Conservation (phyloP, 2,888 invertebrate species). For the Chloromyia formosa region DNA sequence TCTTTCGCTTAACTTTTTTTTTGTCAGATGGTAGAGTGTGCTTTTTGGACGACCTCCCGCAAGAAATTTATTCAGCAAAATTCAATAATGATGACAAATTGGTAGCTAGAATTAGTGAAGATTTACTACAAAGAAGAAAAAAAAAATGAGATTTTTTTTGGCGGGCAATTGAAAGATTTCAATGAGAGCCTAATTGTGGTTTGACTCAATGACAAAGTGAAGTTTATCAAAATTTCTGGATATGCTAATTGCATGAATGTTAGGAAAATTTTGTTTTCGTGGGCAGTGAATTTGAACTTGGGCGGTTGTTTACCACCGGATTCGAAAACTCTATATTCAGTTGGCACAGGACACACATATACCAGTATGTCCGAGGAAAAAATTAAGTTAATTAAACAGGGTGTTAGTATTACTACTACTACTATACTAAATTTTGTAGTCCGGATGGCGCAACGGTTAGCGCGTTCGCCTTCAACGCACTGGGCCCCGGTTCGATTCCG, state of each 20-base stretch:
- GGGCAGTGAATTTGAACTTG: neutral
- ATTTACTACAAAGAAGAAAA: neutral
- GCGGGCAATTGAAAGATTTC: no score
- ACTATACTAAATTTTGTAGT: no score
- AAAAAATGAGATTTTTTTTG: neutral
- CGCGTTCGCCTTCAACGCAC: no score
- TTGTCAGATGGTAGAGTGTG: neutral
- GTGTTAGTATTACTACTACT: no score
- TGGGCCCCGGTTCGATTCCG: no score
- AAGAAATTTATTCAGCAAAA: neutral
- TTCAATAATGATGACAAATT: slow-evolving; percentile 38
- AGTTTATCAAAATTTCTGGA: neutral
- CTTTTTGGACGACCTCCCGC: neutral
- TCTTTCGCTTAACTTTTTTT: neutral
- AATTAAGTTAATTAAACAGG: no score
- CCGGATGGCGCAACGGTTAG: no score
- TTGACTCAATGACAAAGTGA: neutral
- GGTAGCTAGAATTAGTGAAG: slow-evolving; percentile 8
- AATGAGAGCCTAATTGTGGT: neutral
- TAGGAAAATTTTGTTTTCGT: neutral
- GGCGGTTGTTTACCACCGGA: no score
- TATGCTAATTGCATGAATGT: neutral
- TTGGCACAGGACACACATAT: no score
- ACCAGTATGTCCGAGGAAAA: no score
- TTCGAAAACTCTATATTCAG: no score